These are phyloP conservation scores for Zophobas morio DNA, from an alignment of 1,140 invertebrate species.

Conservation along the genomic window DNA sequence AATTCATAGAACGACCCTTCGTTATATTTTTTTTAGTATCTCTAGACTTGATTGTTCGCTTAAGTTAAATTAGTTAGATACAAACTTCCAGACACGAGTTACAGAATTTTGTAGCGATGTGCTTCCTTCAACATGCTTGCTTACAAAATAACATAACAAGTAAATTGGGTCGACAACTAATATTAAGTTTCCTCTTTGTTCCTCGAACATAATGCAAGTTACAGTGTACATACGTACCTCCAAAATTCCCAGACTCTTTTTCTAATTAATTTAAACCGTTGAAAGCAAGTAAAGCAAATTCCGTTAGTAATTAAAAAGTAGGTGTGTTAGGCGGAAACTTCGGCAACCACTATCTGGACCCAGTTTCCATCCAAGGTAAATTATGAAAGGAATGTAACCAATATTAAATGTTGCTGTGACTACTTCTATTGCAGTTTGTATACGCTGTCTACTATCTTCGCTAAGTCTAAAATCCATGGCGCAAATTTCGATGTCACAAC, in stretches of 20 bases:
- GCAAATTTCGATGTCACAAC: conserved; percentile 16
- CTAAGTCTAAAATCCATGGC: conserved; percentile 24
- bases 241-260: neutral
- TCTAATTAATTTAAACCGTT: neutral
- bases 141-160: no score
- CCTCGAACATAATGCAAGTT: neutral
- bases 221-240: neutral
- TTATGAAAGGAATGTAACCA: conserved; percentile 62
- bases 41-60: no score
- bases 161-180: no score
- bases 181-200: no score
- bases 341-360: conserved; percentile 61
- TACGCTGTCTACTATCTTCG: conserved; percentile 56
- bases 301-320: conserved; percentile 62
- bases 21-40: no score
- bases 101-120: no score
- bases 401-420: conserved; percentile 59
- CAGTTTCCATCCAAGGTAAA: conserved; percentile 63
- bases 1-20: no score
- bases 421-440: conserved; percentile 56
- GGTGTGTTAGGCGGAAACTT: conserved; percentile 61
- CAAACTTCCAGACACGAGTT: no score
- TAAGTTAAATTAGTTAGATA: no score
- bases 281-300: neutral
- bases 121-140: no score